phyloP scores from a whole-genome alignment of 2,797 vertebrate genomes.

The Epinephelus awoara region DNA sequence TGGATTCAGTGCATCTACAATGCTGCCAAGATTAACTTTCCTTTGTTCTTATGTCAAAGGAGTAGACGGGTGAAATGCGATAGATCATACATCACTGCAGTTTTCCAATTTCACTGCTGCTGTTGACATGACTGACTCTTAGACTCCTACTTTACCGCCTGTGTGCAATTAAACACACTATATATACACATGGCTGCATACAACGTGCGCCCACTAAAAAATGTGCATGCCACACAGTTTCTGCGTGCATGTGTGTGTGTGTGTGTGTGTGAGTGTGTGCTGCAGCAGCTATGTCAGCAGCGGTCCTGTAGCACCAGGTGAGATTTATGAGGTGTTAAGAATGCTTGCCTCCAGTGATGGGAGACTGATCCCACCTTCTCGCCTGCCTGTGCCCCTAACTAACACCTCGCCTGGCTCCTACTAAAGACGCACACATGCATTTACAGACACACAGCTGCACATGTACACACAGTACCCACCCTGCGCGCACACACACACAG shows the following conservation, averaged over 20 bases:
- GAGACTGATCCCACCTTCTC: constrained; percentile 60
- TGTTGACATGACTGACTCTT: constrained; percentile 58
- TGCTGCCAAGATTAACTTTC: constrained; percentile 2
- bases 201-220: constrained; percentile 29
- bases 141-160: constrained; percentile 33
- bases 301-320: constrained; percentile 76
- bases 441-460: constrained; percentile 22
- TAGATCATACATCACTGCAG: constrained; percentile 47
- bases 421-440: constrained; percentile 43
- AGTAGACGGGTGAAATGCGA: not conserved
- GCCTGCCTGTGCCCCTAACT: constrained; percentile 38
- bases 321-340: constrained; percentile 86
- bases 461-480: not conserved
- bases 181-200: constrained; percentile 38
- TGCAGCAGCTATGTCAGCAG: constrained; percentile 68
- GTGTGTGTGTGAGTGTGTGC: constrained; percentile 8
- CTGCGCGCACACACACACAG: not conserved
- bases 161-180: constrained; percentile 46
- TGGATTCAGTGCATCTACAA: constrained; percentile 1
- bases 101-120: constrained; percentile 58
- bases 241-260: constrained; percentile 22
- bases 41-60: constrained; percentile 17
- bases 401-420: constrained; percentile 51
- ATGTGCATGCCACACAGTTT: constrained; percentile 35
- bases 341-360: constrained; percentile 75